phyloP scores from a whole-genome alignment of 1,140 invertebrate genomes.

The Saxidomus purpurata region DNA sequence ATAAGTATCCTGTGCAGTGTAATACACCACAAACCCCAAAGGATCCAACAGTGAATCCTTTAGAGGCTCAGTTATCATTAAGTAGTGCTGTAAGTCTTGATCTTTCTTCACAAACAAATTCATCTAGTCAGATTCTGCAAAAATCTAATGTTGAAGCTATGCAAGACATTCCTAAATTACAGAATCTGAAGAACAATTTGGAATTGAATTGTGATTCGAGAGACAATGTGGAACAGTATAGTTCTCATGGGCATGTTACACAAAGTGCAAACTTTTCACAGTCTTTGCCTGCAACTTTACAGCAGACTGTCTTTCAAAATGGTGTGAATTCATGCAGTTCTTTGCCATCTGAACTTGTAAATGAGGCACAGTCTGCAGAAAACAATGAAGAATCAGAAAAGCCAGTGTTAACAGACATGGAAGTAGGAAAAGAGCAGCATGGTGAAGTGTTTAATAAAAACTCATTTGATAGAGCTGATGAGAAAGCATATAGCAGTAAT shows the following conservation, averaged over 20 bases:
- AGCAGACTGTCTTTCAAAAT: conserved; percentile 4
- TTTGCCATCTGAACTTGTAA: conserved; percentile 50
- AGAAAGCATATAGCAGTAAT: not conserved
- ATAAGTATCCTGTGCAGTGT: conserved; percentile 63
- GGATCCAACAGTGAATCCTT: conserved; percentile 34
- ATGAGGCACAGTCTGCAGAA: not conserved
- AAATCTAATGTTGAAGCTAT: conserved; percentile 3
- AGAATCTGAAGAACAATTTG: conserved; percentile 51
- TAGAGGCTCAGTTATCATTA: conserved; percentile 38
- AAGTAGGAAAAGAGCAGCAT: not conserved
- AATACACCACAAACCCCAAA: conserved; percentile 63
- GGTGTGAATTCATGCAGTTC: conserved; percentile 18
- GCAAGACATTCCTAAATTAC: conserved; percentile 60
- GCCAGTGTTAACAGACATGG: not conserved
- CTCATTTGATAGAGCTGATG: not conserved
- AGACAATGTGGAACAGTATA: not conserved
- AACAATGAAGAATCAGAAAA: not conserved
- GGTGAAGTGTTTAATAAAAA: not conserved
- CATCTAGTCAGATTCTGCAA: not conserved
- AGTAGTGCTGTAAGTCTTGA: not conserved
- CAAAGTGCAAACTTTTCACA: not conserved
- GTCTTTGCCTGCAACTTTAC: conserved; percentile 52
- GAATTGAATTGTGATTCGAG: conserved; percentile 3
- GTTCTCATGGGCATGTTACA: not conserved
- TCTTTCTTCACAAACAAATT: not conserved